phyloP scores from a whole-genome alignment of 2,888 invertebrate species.

The Linnaemya vulpina region DNA sequence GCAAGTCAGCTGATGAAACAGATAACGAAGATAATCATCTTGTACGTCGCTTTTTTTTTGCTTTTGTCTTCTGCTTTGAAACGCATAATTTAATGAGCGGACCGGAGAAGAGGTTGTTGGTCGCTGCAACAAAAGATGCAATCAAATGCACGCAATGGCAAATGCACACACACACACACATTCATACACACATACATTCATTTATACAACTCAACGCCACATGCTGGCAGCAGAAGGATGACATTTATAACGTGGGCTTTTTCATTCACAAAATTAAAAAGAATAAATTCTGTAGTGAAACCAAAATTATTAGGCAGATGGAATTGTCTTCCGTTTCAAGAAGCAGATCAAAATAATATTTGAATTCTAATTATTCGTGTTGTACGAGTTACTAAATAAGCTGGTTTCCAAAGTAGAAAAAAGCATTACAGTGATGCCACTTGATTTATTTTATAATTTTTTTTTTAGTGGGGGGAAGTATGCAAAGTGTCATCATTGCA shows the following conservation, averaged over 20 bases:
- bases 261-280: conserved; percentile 43
- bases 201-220: conserved; percentile 6
- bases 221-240: conserved; percentile 27
- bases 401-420: too few species aligned
- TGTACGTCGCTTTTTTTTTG: background rate
- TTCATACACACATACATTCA: background rate
- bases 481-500: too few species aligned
- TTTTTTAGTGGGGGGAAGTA: too few species aligned
- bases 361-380: background rate
- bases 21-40: conserved; percentile 40
- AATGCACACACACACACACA: conserved; percentile 15
- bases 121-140: conserved; percentile 36
- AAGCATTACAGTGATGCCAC: too few species aligned
- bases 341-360: conserved; percentile 1
- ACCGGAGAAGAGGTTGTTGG: background rate
- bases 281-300: conserved; percentile 23
- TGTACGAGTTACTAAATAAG: too few species aligned
- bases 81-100: conserved; percentile 40
- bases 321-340: conserved; percentile 6
- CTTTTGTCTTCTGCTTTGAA: conserved; percentile 12
- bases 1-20: conserved; percentile 33
- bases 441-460: too few species aligned
- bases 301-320: background rate
- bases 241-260: conserved; percentile 65
- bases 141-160: conserved; percentile 53